Base-by-base conservation (phyloP, 2,797 vertebrate species). In the Amphiprion clarkii region DNA sequence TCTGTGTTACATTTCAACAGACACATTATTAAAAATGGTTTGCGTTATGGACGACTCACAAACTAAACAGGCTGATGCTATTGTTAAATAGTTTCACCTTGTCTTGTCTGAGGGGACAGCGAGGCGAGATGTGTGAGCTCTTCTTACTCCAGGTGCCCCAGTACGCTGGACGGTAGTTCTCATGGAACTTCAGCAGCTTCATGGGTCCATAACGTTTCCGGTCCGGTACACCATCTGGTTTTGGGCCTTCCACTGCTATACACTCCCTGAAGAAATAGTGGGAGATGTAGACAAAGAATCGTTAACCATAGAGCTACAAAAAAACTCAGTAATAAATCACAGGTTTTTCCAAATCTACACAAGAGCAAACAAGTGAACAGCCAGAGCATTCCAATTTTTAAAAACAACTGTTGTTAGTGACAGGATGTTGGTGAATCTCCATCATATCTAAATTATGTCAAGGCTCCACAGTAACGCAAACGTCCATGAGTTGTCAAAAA, bases 61-160 rank as follows among this genome's bases (percentile, higher is more conserved):
- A 16, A 44, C 14, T 44, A 16, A 44, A 16, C 40, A 16, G 14
- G 13, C 5, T 44, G 40, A 44, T 16, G 40, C 13, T 12, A 4
- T 48, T 19, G 44, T 19, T 4, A 17, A 44, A 21, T 4, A 3
- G 21, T 9, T 90, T 93, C 82, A 99, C 98, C 93, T 85, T 95
- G 91, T 99, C 98, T 83, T 92, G 96, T 46, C 87, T 90, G 81
- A 98, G 91, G 0, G 98, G 98, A 36, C 92, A 96, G 54, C 97
- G 95, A 2, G 98, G 91, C 0, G 81, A 94, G 87, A 99, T 95
- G 48, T 87, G 12, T 0, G 58, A 9, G 9, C 95, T 97, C 49
- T 79, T 96, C 91, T 96, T 98, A 67, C 96, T 97, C 96, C 97
- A 99, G 0, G 98, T 99, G 12, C 98, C 98, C 97, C 98, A 99